Conservation (phyloP, 2,113 vertebrate genomes). For the Strigops habroptila region DNA sequence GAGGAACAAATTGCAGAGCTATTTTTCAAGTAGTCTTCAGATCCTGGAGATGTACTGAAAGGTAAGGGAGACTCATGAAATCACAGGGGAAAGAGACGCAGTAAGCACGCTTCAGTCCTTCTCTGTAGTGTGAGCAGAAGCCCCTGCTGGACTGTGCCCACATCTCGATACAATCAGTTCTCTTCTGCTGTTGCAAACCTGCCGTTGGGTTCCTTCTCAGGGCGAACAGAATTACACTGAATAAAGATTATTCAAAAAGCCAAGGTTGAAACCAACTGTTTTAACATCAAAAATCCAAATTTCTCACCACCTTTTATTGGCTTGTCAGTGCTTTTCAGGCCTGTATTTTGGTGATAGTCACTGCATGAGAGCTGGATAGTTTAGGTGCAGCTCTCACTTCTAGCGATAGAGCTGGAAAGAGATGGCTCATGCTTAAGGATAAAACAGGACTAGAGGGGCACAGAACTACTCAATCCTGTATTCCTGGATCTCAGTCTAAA, state of each 20-base stretch:
- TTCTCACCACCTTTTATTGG: not conserved
- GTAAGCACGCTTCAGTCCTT: not conserved
- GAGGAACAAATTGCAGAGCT: conserved; percentile 9
- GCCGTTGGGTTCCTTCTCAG: not conserved
- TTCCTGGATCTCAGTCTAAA: not conserved
- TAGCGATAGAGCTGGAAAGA: not conserved
- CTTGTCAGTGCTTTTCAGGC: not conserved
- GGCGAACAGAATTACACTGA: not conserved
- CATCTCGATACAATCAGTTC: accelerated
- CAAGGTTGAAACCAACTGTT: not conserved
- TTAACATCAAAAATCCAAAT: not conserved
- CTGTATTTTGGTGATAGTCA: not conserved
- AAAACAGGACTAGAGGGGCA: not conserved
- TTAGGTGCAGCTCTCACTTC: not conserved
- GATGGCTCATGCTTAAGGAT: not conserved
- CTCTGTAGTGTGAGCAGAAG: not conserved
- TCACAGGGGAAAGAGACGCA: not conserved
- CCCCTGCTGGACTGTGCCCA: not conserved
- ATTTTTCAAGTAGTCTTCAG: not conserved
- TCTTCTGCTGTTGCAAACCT: not conserved
- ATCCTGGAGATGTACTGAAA: not conserved
- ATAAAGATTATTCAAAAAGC: not conserved
- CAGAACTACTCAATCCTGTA: not conserved
- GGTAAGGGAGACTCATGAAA: not conserved
- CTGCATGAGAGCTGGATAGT: not conserved